phyloP scores from a whole-genome alignment of 2,797 vertebrate species.

The Zenarchopterus dispar region DNA sequence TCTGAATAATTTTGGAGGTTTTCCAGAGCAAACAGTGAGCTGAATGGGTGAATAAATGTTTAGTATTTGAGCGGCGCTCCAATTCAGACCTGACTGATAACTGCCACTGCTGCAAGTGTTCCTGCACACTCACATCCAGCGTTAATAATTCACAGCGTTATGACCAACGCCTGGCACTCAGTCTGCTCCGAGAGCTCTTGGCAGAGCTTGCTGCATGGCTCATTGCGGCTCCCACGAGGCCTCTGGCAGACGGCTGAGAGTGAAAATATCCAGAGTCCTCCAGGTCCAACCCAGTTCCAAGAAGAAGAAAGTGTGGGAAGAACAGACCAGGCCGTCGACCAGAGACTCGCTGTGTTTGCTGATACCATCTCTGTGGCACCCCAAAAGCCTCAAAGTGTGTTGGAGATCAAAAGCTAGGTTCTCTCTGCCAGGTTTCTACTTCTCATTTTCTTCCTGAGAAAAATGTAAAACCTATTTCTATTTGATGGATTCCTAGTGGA shows the following conservation, averaged over 20 bases:
- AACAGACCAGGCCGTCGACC: constrained; percentile 26
- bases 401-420: constrained; percentile 9
- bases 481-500: too few species aligned
- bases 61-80: constrained; percentile 41
- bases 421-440: constrained; percentile 35
- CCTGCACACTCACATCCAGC: constrained; percentile 32
- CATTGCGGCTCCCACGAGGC: constrained; percentile 47
- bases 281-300: neutral
- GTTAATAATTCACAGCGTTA: constrained; percentile 61
- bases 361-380: constrained; percentile 23
- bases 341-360: constrained; percentile 16
- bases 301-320: constrained; percentile 48
- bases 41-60: constrained; percentile 53
- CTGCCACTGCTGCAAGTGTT: constrained; percentile 12
- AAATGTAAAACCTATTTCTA: too few species aligned
- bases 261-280: constrained; percentile 21
- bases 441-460: neutral
- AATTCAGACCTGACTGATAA: constrained; percentile 52
- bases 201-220: constrained; percentile 24
- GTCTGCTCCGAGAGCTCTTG: constrained; percentile 4
- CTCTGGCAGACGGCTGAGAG: constrained; percentile 34
- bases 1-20: constrained; percentile 25
- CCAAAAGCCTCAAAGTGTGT: constrained; percentile 17
- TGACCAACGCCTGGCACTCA: constrained; percentile 42
- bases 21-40: constrained; percentile 44